These are phyloP conservation scores for Drosophila fulvimacula DNA, from an alignment of 2,888 invertebrate species.

Conservation along the genomic window DNA sequence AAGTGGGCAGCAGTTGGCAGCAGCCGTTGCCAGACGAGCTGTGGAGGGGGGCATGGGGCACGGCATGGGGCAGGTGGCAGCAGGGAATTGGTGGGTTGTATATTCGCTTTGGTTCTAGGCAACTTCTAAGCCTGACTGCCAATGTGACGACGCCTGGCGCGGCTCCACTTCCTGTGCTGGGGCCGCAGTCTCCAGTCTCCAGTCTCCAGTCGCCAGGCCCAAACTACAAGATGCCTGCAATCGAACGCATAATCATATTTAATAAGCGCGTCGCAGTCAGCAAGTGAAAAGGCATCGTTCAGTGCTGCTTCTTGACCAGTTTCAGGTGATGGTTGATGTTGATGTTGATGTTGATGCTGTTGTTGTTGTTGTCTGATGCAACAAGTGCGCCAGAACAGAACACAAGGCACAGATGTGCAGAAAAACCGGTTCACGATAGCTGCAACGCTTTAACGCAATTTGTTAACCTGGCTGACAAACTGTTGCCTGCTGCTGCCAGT, in stretches of 20 bases:
- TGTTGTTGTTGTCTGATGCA: slow-evolving; percentile 59
- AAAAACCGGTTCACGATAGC: slow-evolving; percentile 70
- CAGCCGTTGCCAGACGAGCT: slow-evolving; percentile 37
- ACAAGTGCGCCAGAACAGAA: slow-evolving; percentile 80
- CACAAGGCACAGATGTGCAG: slow-evolving; percentile 77
- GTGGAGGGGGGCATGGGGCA: background rate
- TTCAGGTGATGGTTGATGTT: slow-evolving; percentile 20
- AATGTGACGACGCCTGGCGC: slow-evolving; percentile 76
- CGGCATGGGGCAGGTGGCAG: background rate
- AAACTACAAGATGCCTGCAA: slow-evolving; percentile 54
- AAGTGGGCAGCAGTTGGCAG: slow-evolving; percentile 74
- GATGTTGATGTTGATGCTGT: slow-evolving; percentile 20
- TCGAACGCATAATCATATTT: slow-evolving; percentile 79
- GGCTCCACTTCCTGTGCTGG: slow-evolving; percentile 69
- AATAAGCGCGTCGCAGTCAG: slow-evolving; percentile 69
- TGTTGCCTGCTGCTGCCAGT: slow-evolving; percentile 66
- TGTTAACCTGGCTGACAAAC: slow-evolving; percentile 83
- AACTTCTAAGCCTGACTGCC: slow-evolving; percentile 54
- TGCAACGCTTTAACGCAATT: slow-evolving; percentile 74
- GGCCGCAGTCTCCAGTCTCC: slow-evolving; percentile 16
- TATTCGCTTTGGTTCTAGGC: slow-evolving; percentile 26
- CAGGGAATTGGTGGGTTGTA: slow-evolving; percentile 16
- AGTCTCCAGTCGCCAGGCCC: slow-evolving; percentile 21
- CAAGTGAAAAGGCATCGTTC: slow-evolving; percentile 50
- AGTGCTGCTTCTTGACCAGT: slow-evolving; percentile 30